Base-by-base conservation (phyloP, 2,888 invertebrate genomes). In the Thymelicus sylvestris region DNA sequence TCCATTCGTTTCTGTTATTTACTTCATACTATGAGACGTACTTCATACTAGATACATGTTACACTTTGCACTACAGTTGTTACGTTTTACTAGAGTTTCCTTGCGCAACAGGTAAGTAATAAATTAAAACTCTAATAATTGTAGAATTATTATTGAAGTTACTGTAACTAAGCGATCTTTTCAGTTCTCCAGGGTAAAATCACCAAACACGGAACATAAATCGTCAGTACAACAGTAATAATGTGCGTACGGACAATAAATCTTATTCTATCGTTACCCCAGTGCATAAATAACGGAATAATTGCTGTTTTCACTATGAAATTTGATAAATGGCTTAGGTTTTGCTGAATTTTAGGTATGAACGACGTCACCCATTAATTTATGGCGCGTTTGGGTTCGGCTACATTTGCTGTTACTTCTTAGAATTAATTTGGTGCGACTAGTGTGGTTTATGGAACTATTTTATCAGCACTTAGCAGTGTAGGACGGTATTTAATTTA, bases 211-310 rank as follows among this genome's bases (percentile, higher is more conserved):
- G 50, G 47, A 61, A 55, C 69, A 70, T 72, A 66, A 68, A 69
- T 68, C 55, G 62, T 66, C 59, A 72, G 66, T 69, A 72, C 65
- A 75, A 73, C 72, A 73, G 76, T 79, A 78, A 72, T 76, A 76
- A 75, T 76, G 73, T 76, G 72, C 74, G 74, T 76, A 74, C 75
- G 78, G 77, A 74, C 78, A 78, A 87, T 87, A 86, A 86, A 89
- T 89, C 81, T 82, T 78, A 73, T 67, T 77, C 79, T 80, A 80
- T 83, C 80, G 83, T 83, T 78, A 79, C 84, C 83, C 84, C 79
- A 79, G 79, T 82, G 83, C 88, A 90, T 91, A 91, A 91, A 91
- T 91, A 90, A 90, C 88, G 75, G 81, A 84, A 87, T 90, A 91
- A 91, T 91, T 91, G 90, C 88, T 83, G 82, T 82, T 85, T 83